Conservation (phyloP, 2,113 vertebrate species). For the Alosa alosa region DNA sequence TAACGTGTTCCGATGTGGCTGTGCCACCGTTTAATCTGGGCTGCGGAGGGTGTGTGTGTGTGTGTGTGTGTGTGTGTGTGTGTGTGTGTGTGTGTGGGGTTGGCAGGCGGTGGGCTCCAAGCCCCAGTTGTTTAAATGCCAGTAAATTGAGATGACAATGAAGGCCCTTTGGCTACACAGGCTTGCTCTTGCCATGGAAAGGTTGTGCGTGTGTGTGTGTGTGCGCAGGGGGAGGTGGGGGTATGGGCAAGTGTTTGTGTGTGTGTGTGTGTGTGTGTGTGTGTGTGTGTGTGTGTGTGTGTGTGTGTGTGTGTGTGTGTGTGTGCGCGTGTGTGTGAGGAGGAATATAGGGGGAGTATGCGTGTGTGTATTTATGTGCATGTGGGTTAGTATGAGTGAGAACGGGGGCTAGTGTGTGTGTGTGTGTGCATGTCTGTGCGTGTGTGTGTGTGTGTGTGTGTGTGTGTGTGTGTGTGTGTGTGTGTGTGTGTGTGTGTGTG, state of each 20-base stretch:
- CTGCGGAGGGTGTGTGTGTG: no score
- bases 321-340: not conserved
- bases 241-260: not conserved
- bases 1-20: not conserved
- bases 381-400: slow-evolving; percentile 28
- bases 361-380: not conserved
- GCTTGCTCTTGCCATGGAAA: slow-evolving; percentile 48
- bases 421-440: slow-evolving; percentile 1
- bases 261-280: not conserved
- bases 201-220: slow-evolving; percentile 19
- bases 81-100: not conserved
- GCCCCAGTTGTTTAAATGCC: slow-evolving; percentile 63
- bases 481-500: not conserved
- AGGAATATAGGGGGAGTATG: not conserved
- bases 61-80: not conserved
- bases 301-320: not conserved
- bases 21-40: not conserved
- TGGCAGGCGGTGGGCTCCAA: not conserved
- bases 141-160: slow-evolving; percentile 68
- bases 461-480: not conserved
- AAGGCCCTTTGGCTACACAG: slow-evolving; percentile 52
- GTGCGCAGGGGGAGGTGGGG: not conserved
- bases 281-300: not conserved
- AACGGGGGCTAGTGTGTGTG: slow-evolving; percentile 11
- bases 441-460: not conserved